Conservation (phyloP, 2,888 invertebrate genomes). For the Thera obeliscata region DNA sequence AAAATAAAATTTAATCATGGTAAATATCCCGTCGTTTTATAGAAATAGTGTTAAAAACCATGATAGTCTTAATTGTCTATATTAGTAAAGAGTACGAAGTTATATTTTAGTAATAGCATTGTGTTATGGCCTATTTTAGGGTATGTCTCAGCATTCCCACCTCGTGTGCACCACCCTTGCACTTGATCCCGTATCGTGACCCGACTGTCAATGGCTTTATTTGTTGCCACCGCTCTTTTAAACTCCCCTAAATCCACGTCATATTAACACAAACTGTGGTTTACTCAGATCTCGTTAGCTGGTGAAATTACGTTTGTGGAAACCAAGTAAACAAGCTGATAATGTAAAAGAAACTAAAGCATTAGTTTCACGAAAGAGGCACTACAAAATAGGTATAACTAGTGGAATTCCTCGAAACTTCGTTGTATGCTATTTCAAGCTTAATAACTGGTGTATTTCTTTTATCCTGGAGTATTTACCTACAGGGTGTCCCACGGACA, state of each 20-base stretch:
- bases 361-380: neutral
- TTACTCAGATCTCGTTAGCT: conserved; percentile 34
- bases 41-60: too few species aligned
- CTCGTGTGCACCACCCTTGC: conserved; percentile 61
- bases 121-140: conserved; percentile 12
- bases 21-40: too few species aligned
- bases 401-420: too few species aligned
- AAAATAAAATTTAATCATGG: too few species aligned
- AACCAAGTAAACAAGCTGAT: conserved; percentile 1
- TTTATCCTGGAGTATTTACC: too few species aligned
- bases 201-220: conserved; percentile 78
- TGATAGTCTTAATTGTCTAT: too few species aligned
- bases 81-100: too few species aligned
- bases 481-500: too few species aligned
- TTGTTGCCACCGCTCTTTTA: conserved; percentile 70
- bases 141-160: conserved; percentile 33
- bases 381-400: too few species aligned
- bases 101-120: too few species aligned
- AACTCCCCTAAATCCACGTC: conserved; percentile 53
- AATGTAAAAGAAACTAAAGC: neutral
- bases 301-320: conserved; percentile 34
- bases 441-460: too few species aligned
- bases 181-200: conserved; percentile 81
- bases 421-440: too few species aligned
- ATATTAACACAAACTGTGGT: conserved; percentile 45